Evolutionary conservation across 2,888 invertebrate species (phyloP).

Genomic region (Orthosia gothica): DNA sequence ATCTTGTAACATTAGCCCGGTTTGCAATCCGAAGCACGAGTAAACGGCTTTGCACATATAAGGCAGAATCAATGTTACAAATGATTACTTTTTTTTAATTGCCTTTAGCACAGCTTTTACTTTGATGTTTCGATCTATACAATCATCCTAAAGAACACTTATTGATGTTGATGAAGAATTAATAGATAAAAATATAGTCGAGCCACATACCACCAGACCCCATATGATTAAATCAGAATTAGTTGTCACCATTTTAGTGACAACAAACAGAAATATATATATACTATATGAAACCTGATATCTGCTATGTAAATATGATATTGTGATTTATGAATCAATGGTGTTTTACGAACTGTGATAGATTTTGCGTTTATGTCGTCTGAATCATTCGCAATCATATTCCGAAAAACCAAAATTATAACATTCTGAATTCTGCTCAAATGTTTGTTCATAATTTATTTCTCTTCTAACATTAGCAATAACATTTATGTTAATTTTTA

Average conservation of each 20-base stretch:
- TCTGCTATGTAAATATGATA: background rate
- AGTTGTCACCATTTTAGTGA: no score
- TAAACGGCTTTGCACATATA: constrained; percentile 2
- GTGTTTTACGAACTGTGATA: background rate
- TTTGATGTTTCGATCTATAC: background rate
- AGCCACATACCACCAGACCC: no score
- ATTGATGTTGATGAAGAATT: no score
- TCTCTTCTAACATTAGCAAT: background rate
- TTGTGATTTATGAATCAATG: background rate
- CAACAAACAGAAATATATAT: no score
- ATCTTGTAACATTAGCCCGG: constrained; percentile 26
- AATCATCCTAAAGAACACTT: no score
- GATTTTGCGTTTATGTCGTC: background rate
- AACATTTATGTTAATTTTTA: constrained; percentile 15
- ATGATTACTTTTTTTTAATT: constrained; percentile 6
- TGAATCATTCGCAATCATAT: background rate
- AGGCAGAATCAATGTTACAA: constrained; percentile 6
- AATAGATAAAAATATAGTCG: no score
- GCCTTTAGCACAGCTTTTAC: background rate
- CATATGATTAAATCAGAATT: no score
- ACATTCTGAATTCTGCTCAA: background rate
- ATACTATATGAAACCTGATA: background rate
- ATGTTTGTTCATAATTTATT: constrained; percentile 7
- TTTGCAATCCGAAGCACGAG: background rate
- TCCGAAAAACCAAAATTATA: background rate